Base-by-base conservation (phyloP, 2,797 vertebrate species). In the Acestrorhynchus altus region DNA sequence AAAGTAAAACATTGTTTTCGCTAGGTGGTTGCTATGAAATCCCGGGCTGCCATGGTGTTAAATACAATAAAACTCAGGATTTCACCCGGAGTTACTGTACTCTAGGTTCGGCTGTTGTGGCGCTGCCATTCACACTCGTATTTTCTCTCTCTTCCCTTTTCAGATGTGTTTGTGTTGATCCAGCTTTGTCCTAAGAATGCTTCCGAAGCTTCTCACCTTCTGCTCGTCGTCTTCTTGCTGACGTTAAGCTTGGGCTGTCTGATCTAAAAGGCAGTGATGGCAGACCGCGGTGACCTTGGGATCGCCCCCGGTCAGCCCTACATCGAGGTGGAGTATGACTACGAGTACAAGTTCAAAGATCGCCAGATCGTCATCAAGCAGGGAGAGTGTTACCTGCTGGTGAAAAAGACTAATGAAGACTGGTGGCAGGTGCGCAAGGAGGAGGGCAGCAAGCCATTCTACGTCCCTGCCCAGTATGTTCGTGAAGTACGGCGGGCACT, bases 341-440 rank as follows among this genome's bases (percentile, higher is more conserved):
- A 99, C 1, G 96, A 98, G 68, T 99, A 98, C 82, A 96, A 96
- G 81, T 95, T 94, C 72, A 98, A 97, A 88, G 96, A 96, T 85
- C 96, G 96, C 87, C 93, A 90, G 86, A 94, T 99, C 84, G 91
- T 89, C 63, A 98, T 99, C 81, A 95, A 92, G 49, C 96, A 98
- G 89, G 97, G 97, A 1, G 97, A 99, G 82, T 93, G 93, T 72
- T 99, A 97, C 83, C 86, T 96, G 79, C 90, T 99, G 47, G 93
- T 99, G 83, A 96, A 95, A 91, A 99, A 98, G 92, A 96, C 97
- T 78, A 99, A 98, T 0, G 95, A 96, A 72, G 97, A 98, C 72
- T 99, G 97, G 97, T 99, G 97, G 97, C 97, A 99, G 87, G 97
- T 99, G 80, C 94, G 90, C 79, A 94, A 89, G 83, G 96, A 98